Base-by-base conservation (phyloP, 2,888 invertebrate genomes). In the Ennomos erosarius region DNA sequence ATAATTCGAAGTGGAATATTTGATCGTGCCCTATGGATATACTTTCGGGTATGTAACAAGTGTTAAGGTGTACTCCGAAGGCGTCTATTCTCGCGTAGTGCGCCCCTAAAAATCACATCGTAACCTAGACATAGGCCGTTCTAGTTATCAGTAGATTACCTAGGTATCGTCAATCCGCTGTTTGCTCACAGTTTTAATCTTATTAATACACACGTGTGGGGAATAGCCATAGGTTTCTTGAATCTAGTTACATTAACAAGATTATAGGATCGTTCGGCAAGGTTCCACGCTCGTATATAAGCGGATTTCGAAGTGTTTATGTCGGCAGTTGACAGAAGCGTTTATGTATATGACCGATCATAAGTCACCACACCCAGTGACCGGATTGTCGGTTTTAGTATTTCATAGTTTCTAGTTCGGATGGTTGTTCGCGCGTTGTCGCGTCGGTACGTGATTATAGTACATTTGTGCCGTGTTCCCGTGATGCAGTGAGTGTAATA, bases 221-320 rank as follows among this genome's bases (percentile, higher is more conserved):
- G 84, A 90, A 87, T 90, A 92, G 92, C 89, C 92, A 93, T 93
- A 93, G 95, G 95, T 95, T 95, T 95, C 95, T 93, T 92, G 94
- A 95, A 95, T 95, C 95, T 95, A 94, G 94, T 95, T 95, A 95
- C 93, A 93, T 93, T 95, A 95, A 95, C 94, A 93, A 93, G 95
- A 95, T 95, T 95, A 94, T 90, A 90, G 88, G 93, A 92, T 91
- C 91, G 92, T 90, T 93, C 90, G 85, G 88, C 92, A 89, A 91
- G 90, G 91, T 88, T 91, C 87, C 82, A 84, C 90, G 88, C 87
- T 92, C 92, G 92, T 93, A 93, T 94, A 93, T 88, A 93, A 92
- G 90, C 90, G 89, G 91, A 91, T 92, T 91, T 90, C 90, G 87
- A 91, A 92, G 90, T 93, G 93, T 94, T 93, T 92, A 92, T 92